Percentiles rank a stretch among this genome's conserved stretches.
These are phyloP conservation scores for Arctia plantaginis DNA, from an alignment of 2,888 invertebrate species.

Conservation along the genomic window DNA sequence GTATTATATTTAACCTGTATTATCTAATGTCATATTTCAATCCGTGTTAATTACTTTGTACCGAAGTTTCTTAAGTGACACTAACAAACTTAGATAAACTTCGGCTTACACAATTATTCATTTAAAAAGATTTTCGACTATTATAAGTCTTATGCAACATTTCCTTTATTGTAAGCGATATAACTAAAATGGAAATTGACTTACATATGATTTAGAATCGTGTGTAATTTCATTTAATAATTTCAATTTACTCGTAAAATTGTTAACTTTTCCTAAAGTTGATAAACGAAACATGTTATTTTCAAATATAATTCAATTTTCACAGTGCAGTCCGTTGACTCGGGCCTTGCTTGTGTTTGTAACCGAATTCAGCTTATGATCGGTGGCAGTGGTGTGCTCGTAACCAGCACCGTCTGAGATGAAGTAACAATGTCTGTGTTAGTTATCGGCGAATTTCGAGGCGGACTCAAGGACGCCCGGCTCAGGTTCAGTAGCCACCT, in stretches of 20 bases:
- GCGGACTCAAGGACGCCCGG: constrained; percentile 82
- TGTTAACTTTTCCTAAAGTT: constrained; percentile 8
- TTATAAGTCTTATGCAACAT: neutral
- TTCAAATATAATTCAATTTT: constrained; percentile 54
- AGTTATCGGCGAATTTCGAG: constrained; percentile 77
- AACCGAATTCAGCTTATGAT: constrained; percentile 48
- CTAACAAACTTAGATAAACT: neutral
- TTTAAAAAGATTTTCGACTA: neutral
- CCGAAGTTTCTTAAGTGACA: neutral
- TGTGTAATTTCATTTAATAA: too few relatives aligned
- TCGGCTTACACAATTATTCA: neutral
- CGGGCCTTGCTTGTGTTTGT: constrained; percentile 55
- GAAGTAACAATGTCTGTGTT: constrained; percentile 59
- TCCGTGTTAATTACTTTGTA: neutral
- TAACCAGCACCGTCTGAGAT: constrained; percentile 55
- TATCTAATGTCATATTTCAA: neutral
- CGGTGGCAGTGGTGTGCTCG: constrained; percentile 51
- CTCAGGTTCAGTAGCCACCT: constrained; percentile 83
- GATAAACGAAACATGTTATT: constrained; percentile 39
- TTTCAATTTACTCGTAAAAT: too few relatives aligned
- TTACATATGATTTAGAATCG: neutral
- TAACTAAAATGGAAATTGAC: neutral
- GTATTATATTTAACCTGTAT: neutral
- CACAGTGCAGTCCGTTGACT: constrained; percentile 68
- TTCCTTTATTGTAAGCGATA: neutral